Base-by-base conservation (phyloP, 2,113 vertebrate species). In the Lepus americanus region DNA sequence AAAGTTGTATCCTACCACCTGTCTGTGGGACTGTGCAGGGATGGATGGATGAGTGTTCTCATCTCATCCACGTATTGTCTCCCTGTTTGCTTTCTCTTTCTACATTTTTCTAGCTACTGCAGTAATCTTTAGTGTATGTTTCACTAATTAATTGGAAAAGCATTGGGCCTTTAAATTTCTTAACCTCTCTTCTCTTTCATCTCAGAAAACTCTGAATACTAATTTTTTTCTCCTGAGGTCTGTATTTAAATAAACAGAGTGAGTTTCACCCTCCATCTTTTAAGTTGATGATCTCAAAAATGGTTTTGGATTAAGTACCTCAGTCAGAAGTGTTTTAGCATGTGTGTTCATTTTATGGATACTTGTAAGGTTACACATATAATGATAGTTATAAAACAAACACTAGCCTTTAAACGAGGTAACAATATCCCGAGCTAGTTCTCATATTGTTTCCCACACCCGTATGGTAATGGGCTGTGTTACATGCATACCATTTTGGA, bases 71-170 rank as follows among this genome's bases (percentile, higher is more conserved):
- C 44, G 0, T 11, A 29, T 73, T 6, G 1, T 61, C 7, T 69
- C 49, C 66, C 61, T 29, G 7, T n/a, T 87, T 19, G 27, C 66
- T 39, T 84, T 74, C 9, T 78, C 5, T 63, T 73, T 78, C 29
- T n/a, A 92, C 29, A 44, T 67, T 63, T 94, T 86, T 82, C 53
- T 87, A 27, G 23, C 81, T 59, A 69, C 55, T 78, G 27, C 70
- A 31, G 14, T n/a, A 51, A n/a, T 22, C 89, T 93, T 89, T 77
- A 76, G 73, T 74, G 59, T 36, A 16, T 27, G 79, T 63, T 82
- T 94, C 44, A 92, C 59, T 85, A 55, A 74, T 74, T 80, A 49
- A 51, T 61, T 89, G n/a, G 12, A 95, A 90, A 93, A 94, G 25
- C 80, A 64, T 2, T 80, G 59, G 33, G 22, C 51, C 82, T 84